phyloP scores from a whole-genome alignment of 92 coral and sea anemone species.

The Phymanthus crucifer region DNA sequence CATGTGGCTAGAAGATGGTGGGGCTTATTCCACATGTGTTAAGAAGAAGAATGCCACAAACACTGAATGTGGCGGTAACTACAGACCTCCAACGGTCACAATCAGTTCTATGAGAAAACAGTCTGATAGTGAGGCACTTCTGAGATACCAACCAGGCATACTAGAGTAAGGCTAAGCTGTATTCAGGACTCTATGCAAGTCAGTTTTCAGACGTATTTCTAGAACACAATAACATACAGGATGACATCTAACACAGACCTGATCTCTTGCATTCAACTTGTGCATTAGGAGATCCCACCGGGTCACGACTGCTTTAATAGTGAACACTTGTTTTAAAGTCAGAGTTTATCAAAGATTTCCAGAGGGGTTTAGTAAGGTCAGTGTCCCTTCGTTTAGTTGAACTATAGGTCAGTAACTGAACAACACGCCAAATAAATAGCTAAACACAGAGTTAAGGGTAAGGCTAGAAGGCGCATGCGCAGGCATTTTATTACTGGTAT shows the following conservation, averaged over 20 bases:
- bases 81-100: constrained; percentile 27
- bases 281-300: background rate
- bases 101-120: constrained; percentile 12
- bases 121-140: constrained; percentile 33
- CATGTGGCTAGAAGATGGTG: constrained; percentile 22
- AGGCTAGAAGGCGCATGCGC: background rate
- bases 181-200: background rate
- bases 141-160: constrained; percentile 1
- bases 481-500: background rate
- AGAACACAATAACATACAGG: constrained; percentile 3
- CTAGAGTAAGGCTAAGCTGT: background rate
- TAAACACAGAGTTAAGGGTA: background rate
- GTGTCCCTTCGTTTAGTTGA: constrained; percentile 5
- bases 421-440: background rate
- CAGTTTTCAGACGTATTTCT: constrained; percentile 18
- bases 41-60: constrained; percentile 29
- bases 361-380: background rate
- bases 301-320: background rate
- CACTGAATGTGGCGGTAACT: constrained; percentile 32
- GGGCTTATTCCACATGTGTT: constrained; percentile 33
- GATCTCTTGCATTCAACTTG: constrained; percentile 6
- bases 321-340: too few species aligned
- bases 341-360: background rate
- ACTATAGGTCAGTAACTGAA: background rate
- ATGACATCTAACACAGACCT: background rate